Base-by-base conservation (phyloP, 2,888 invertebrate species). In the Polymixis flavicincta region DNA sequence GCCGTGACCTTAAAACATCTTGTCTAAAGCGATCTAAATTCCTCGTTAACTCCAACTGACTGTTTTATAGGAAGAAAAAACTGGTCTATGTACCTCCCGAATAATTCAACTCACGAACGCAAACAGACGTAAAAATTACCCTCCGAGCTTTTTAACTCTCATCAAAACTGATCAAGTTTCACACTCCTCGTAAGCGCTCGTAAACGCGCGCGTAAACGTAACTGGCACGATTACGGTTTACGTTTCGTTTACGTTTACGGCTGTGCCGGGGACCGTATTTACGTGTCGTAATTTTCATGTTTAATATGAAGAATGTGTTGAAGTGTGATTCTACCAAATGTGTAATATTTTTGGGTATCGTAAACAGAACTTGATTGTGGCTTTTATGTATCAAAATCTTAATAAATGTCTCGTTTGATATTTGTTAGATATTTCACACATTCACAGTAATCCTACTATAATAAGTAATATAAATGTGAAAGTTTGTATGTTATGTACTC, bases 201-300 rank as follows among this genome's bases (percentile, higher is more conserved):
- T 92, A 92, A 92, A 92, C 86, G 72, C 75, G 80, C 84, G 87
- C 88, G 88, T 89, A 88, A 90, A 88, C 87, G 83, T 86, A 85
- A 87, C 85, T 85, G 89, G 80, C 85, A 84, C 85, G 88, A 88
- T 90, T 88, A 85, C 84, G 87, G 90, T 91, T 90, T 91, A 86
- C 88, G 89, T 90, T 89, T 86, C 87, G 88, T 90, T 89, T 88
- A 88, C 89, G 87, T 92, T 92, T 90, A 92, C 87, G 89, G 86
- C 73, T 84, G 83, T 80, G 73, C 76, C 76, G 86, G 85, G 83
- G 83, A 76, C 78, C 85, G 84, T 88, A 89, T 91, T 90, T 90
- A 89, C 86, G 88, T 84, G 77, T 79, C 78, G 82, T 87, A 78
- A 85, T 81, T 84, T 89, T 85, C 83, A 81, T 80, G 84, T 82